phyloP scores from a whole-genome alignment of 2,113 vertebrate species.

The Microtus montanus region DNA sequence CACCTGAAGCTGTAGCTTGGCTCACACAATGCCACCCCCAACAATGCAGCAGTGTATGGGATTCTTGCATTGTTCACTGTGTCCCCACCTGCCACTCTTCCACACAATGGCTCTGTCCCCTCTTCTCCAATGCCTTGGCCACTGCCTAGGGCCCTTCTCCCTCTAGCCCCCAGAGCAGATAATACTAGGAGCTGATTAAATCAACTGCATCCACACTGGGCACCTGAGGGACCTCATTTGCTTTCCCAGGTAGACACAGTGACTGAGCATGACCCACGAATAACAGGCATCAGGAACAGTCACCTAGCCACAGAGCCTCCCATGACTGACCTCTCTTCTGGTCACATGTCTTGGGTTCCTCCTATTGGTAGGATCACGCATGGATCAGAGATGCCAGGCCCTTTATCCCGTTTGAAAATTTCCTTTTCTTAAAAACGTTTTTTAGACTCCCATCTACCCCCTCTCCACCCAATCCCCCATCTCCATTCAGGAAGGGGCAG shows the following conservation, averaged over 20 bases:
- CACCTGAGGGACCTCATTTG: background rate
- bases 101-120: background rate
- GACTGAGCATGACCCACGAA: background rate
- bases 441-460: no score
- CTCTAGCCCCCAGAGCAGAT: rapidly evolving
- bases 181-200: background rate
- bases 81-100: background rate
- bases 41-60: rapidly evolving
- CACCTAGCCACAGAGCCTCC: rapidly evolving
- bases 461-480: no score
- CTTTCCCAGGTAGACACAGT: background rate
- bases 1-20: no score
- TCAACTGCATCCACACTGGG: background rate
- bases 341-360: no score
- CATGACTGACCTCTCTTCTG: background rate
- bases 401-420: background rate
- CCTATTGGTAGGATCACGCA: background rate
- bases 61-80: background rate
- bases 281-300: no score
- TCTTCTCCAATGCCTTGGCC: background rate
- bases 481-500: no score
- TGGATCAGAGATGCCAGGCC: no score
- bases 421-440: no score
- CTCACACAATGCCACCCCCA: background rate
- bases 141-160: background rate